phyloP scores from a whole-genome alignment of 2,888 invertebrate genomes.

The Noctuana brunneofusca region DNA sequence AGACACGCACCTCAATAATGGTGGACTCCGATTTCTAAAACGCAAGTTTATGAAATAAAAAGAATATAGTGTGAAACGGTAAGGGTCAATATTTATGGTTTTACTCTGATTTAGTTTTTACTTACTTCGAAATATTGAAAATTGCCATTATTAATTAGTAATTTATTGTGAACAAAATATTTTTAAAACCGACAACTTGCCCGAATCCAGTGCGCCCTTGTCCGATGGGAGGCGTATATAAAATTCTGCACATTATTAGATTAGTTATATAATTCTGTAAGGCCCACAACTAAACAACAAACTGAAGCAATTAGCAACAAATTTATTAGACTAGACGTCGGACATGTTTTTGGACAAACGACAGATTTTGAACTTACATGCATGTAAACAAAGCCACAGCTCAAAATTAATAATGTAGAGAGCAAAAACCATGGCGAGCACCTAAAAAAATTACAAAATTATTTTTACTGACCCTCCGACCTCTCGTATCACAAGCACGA shows the following conservation, averaged over 20 bases:
- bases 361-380: constrained; percentile 60
- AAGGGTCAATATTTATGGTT: not conserved
- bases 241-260: constrained; percentile 2
- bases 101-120: not conserved
- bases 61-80: not conserved
- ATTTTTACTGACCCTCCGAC: constrained; percentile 69
- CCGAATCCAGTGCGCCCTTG: not conserved
- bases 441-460: constrained; percentile 61
- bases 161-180: not conserved
- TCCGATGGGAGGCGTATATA: constrained; percentile 1
- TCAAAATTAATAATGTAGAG: constrained; percentile 56
- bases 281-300: constrained; percentile 31
- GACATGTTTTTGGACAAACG: constrained; percentile 34
- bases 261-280: constrained; percentile 34
- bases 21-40: not conserved
- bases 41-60: not conserved
- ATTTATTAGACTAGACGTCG: constrained; percentile 18
- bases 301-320: constrained; percentile 34
- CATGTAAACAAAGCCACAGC: constrained; percentile 60
- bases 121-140: not conserved
- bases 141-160: not conserved
- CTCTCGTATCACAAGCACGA: constrained; percentile 50
- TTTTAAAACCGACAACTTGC: not conserved
- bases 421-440: constrained; percentile 75
- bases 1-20: not conserved